Conservation (phyloP, 2,888 invertebrate species). For the Malachius bipustulatus region DNA sequence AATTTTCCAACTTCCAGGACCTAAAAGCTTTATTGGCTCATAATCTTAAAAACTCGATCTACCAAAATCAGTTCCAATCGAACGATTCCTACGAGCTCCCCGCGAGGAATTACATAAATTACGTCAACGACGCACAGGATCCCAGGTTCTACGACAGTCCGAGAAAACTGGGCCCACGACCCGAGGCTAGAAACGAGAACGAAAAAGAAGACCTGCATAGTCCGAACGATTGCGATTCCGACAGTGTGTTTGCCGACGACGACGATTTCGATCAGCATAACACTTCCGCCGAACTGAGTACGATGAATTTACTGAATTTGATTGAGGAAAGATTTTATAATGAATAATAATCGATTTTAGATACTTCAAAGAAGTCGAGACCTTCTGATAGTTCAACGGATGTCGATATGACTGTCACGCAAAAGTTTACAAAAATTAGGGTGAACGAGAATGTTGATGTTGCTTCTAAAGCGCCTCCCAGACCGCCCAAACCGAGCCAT, state of each 20-base stretch:
- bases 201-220: constrained; percentile 44
- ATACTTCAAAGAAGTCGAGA: constrained; percentile 32
- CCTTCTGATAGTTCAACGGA: constrained; percentile 47
- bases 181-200: constrained; percentile 24
- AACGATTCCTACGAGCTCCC: constrained; percentile 26
- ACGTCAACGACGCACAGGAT: constrained; percentile 36
- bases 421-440: constrained; percentile 45
- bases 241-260: constrained; percentile 58
- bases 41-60: constrained; percentile 26
- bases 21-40: constrained; percentile 28
- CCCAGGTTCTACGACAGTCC: constrained; percentile 45
- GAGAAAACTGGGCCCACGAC: constrained; percentile 29
- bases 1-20: constrained; percentile 23
- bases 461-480: constrained; percentile 44
- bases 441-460: constrained; percentile 24
- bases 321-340: not conserved
- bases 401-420: constrained; percentile 43
- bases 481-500: constrained; percentile 64
- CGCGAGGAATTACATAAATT: constrained; percentile 30
- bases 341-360: constrained; percentile 12
- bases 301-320: constrained; percentile 8
- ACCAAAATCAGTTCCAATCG: constrained; percentile 21
- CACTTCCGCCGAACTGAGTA: constrained; percentile 34
- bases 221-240: constrained; percentile 48
- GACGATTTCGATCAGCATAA: constrained; percentile 38